phyloP scores from a whole-genome alignment of 2,113 vertebrate genomes.

The Cottus gobio region DNA sequence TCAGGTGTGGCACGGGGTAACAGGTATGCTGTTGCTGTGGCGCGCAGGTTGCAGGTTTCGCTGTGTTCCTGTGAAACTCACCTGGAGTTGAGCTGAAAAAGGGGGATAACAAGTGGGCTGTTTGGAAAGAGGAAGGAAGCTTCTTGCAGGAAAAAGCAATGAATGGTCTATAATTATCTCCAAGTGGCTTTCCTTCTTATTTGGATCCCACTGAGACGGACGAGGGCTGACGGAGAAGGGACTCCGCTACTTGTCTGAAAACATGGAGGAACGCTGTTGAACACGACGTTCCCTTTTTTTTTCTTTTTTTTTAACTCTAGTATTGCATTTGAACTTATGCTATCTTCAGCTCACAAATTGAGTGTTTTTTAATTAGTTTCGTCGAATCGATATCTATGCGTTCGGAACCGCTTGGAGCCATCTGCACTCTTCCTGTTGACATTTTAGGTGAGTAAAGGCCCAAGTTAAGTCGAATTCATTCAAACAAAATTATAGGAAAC shows the following conservation, averaged over 20 bases:
- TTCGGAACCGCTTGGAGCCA: neutral
- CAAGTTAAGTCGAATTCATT: neutral
- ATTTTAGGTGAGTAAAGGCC: slow-evolving; percentile 56
- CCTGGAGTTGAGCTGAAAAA: neutral
- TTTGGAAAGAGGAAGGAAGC: slow-evolving; percentile 70
- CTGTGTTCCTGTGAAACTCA: neutral
- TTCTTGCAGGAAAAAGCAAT: slow-evolving; percentile 50
- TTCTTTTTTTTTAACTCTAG: neutral
- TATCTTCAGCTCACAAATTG: too few relatives aligned
- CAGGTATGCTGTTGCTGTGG: slow-evolving; percentile 48
- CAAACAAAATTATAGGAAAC: neutral
- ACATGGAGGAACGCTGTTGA: slow-evolving; percentile 19
- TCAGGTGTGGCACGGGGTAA: slow-evolving; percentile 72
- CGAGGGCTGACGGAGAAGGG: slow-evolving; percentile 4
- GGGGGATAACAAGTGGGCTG: neutral
- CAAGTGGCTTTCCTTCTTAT: neutral
- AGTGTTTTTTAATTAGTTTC: slow-evolving; percentile 1
- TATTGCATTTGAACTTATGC: neutral
- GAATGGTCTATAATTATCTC: slow-evolving; percentile 71
- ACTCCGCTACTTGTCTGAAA: neutral
- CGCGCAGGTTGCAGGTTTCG: neutral
- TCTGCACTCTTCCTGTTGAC: slow-evolving; percentile 32
- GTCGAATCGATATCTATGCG: slow-evolving; percentile 8
- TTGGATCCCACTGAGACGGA: slow-evolving; percentile 2
- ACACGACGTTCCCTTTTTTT: neutral